Evolutionary conservation across 2,113 vertebrate species (phyloP), one percentile per base, ranked within the genome.

Genomic region (Speoplatyrhinus poulsoni): DNA sequence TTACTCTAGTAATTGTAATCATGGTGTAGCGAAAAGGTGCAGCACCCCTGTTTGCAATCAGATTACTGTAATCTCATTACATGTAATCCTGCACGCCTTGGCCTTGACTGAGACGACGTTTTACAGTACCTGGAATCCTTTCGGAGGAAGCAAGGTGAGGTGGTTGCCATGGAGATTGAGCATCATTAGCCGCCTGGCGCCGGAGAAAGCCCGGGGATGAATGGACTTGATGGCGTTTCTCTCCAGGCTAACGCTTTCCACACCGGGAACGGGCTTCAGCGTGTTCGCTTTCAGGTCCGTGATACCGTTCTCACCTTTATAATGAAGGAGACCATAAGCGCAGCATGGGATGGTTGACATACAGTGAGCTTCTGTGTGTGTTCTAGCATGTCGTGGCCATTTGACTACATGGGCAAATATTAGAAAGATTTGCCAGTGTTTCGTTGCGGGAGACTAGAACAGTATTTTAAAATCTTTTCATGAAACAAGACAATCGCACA

Each of bases 91-190:
- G 36, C 7, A 5, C 36, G 36, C 36, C 36, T 41, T 8, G 7
- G 7, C 36, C 36, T 6, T 41, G 36, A 41, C 7, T 41, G 32
- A 33, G 7, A 60, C 13, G 2, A 9, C 13, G n/a, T 33, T 76
- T 26, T 26, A 26, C 26, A 26, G 26, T 86, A 89, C 89, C 80
- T 91, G 77, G 17, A 94, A 92, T 32, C 70, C 92, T 15, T 81
- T 87, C 0, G 60, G 62, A 3, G 89, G 88, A 48, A 93, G 84
- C 19, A 16, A 85, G 69, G 65, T 83, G 52, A 94, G 84, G 62
- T 85, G 85, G 79, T 94, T 94, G 36, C 90, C 86, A 33, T 91
- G 81, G 36, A 94, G 86, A 70, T 91, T 93, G 46, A 94, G 84
- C 36, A 94, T 84, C 85, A 84, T 92, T 57, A 94, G 67, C 15